Conservation (phyloP, 1,140 invertebrate species). For the Macrosteles quadrilineatus region DNA sequence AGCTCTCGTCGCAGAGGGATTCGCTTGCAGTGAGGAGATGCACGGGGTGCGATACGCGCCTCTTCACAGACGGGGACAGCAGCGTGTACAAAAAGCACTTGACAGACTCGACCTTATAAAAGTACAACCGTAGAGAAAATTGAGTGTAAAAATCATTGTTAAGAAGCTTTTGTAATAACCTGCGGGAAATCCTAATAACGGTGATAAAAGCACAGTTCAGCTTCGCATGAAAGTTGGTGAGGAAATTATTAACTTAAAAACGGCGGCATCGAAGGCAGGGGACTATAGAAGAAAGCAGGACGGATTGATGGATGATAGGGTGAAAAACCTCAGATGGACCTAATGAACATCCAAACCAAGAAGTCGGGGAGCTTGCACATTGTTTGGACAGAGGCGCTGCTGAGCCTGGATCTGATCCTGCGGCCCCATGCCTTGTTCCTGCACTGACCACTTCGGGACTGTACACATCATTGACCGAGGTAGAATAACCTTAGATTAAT, state of each 20-base stretch:
- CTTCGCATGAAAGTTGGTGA: slow-evolving; percentile 31
- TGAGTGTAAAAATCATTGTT: slow-evolving; percentile 33
- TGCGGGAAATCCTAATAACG: slow-evolving; percentile 32
- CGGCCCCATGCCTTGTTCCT: too few relatives aligned
- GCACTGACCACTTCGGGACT: too few relatives aligned
- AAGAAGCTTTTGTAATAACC: slow-evolving; percentile 33
- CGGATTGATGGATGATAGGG: too few relatives aligned
- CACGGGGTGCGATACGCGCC: slow-evolving; percentile 44
- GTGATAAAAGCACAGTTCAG: slow-evolving; percentile 19
- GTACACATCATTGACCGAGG: too few relatives aligned
- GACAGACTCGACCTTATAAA: slow-evolving; percentile 37
- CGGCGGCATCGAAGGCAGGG: slow-evolving; percentile 3
- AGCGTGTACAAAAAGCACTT: slow-evolving; percentile 42
- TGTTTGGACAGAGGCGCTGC: not conserved
- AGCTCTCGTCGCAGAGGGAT: slow-evolving; percentile 44
- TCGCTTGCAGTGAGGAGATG: slow-evolving; percentile 44
- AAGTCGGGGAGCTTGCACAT: slow-evolving; percentile 28
- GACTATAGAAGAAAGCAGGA: not conserved
- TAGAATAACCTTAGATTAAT: too few relatives aligned
- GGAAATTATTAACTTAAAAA: not conserved
- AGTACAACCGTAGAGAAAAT: slow-evolving; percentile 54
- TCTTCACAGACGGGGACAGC: slow-evolving; percentile 47
- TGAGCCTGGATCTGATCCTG: too few relatives aligned
- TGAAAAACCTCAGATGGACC: too few relatives aligned
- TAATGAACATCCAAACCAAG: slow-evolving; percentile 14